phyloP scores from a whole-genome alignment of 2,797 vertebrate species.

The Pipistrellus kuhlii region DNA sequence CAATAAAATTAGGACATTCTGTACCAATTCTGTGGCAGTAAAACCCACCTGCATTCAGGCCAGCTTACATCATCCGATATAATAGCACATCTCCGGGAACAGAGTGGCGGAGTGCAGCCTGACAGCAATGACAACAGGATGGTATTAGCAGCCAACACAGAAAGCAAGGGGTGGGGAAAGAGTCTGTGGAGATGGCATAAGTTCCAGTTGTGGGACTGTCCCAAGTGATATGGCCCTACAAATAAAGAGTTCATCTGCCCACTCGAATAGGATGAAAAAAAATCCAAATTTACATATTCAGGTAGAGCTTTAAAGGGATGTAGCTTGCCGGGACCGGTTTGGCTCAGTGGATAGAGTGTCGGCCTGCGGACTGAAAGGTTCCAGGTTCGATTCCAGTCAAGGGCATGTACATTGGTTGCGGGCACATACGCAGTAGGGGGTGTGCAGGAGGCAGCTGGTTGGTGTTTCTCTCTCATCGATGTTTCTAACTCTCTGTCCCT shows the following conservation, averaged over 20 bases:
- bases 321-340: background rate
- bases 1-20: background rate
- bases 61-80: too few relatives aligned
- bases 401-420: too few relatives aligned
- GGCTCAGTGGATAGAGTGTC: too few relatives aligned
- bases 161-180: background rate
- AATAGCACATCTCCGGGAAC: background rate
- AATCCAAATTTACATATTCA: background rate
- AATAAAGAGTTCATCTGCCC: background rate
- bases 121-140: too few relatives aligned
- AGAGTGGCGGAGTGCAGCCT: background rate
- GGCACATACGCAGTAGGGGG: too few relatives aligned
- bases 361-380: too few relatives aligned
- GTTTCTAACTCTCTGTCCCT: too few relatives aligned
- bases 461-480: too few relatives aligned
- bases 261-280: background rate
- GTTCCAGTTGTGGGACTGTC: background rate
- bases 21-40: background rate
- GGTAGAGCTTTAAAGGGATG: background rate
- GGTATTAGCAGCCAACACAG: background rate
- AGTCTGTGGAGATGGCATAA: background rate
- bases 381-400: too few relatives aligned
- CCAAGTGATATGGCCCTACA: background rate
- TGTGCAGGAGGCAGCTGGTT: too few relatives aligned
- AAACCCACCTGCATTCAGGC: background rate